A percentile compares a stretch with the other conserved stretches of the same genome.
Evolutionary conservation across 1,140 invertebrate species (phyloP).

Genomic region (Heliconius hermathena): DNA sequence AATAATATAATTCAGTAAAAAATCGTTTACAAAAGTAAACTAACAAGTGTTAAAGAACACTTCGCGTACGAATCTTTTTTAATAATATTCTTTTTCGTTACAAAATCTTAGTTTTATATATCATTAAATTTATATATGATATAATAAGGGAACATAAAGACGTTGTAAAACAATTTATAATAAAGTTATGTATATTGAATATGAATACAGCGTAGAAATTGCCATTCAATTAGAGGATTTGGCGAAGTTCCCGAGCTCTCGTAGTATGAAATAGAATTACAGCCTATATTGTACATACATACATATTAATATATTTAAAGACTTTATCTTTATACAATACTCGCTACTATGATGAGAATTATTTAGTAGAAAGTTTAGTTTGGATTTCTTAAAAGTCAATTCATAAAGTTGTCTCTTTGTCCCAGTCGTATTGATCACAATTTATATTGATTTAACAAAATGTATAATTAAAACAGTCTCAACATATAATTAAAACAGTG

Average conservation of each 20-base stretch:
- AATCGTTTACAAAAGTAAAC: too few relatives aligned
- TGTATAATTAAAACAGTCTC: too few relatives aligned
- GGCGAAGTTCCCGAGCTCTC: slow-evolving; percentile 29
- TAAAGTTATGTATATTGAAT: neutral
- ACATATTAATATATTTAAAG: neutral
- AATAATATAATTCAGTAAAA: too few relatives aligned
- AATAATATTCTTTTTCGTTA: neutral
- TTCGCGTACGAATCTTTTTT: too few relatives aligned
- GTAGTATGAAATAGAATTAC: slow-evolving; percentile 15
- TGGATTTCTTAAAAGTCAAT: neutral
- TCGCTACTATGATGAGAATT: neutral
- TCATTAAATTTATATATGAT: neutral
- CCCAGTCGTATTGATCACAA: too few relatives aligned
- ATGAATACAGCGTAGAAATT: slow-evolving; percentile 21
- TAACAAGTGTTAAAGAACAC: too few relatives aligned
- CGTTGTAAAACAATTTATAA: slow-evolving; percentile 4
- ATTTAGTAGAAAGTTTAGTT: neutral
- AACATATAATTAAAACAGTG: too few relatives aligned
- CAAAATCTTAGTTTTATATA: neutral
- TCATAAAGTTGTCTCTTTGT: too few relatives aligned
- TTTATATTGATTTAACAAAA: too few relatives aligned
- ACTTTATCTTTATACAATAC: neutral
- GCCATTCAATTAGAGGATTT: slow-evolving; percentile 32
- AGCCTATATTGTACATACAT: neutral
- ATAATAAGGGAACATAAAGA: neutral